Evolutionary conservation across 2,113 vertebrate genomes (phyloP).

Genomic region (Anthoscopus minutus): DNA sequence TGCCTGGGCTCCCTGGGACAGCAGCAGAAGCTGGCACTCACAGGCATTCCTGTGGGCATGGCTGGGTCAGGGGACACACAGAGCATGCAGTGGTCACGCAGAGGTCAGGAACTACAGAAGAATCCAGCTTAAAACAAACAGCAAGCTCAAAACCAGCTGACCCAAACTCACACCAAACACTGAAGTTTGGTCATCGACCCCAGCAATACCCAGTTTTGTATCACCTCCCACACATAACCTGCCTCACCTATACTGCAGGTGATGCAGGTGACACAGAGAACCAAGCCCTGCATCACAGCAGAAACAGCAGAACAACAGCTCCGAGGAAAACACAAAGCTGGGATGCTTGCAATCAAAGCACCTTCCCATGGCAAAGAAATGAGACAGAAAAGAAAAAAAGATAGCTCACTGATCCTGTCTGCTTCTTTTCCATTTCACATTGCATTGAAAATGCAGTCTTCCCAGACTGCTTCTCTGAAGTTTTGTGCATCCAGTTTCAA

Average conservation of each 20-base stretch:
- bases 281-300: background rate
- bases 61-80: background rate
- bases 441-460: background rate
- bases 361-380: background rate
- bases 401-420: no score
- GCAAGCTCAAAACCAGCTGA: background rate
- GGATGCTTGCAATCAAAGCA: background rate
- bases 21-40: background rate
- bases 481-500: background rate
- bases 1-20: background rate
- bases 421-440: background rate
- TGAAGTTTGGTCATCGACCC: background rate
- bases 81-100: fast-evolving
- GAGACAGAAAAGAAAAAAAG: no score
- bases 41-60: fast-evolving
- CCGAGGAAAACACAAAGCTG: background rate
- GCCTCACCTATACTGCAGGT: background rate
- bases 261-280: no score
- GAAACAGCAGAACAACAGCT: background rate
- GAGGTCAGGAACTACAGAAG: fast-evolving
- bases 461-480: background rate
- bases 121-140: background rate
- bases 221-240: fast-evolving
- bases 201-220: fast-evolving
- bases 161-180: fast-evolving